Evolutionary conservation across 2,888 invertebrate species (phyloP).

Genomic region (Argynnis bischoffii): DNA sequence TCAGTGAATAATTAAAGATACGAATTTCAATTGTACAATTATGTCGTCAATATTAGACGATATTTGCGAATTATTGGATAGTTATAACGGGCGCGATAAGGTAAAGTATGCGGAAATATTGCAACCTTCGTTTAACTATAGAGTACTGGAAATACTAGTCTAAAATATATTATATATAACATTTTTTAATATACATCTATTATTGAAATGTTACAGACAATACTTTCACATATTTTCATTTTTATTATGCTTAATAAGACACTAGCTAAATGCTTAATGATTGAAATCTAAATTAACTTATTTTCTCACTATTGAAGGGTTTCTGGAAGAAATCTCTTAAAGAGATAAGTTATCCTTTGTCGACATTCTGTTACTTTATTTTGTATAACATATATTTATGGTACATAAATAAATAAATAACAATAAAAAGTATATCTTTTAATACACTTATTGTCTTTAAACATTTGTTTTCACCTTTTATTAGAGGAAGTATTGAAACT

Average conservation of each 20-base stretch:
- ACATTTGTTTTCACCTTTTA: background rate
- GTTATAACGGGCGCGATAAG: constrained; percentile 94
- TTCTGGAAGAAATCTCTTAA: too few relatives aligned
- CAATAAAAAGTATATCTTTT: too few relatives aligned
- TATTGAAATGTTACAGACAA: background rate
- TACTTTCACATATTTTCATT: background rate
- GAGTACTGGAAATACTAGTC: constrained; percentile 49
- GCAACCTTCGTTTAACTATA: constrained; percentile 59
- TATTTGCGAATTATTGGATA: constrained; percentile 88
- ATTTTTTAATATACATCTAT: constrained; percentile 20
- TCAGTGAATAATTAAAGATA: constrained; percentile 41
- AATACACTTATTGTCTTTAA: background rate
- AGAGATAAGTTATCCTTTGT: too few relatives aligned
- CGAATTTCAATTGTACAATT: constrained; percentile 32
- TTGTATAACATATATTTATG: too few relatives aligned
- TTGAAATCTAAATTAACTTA: too few relatives aligned
- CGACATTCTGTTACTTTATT: too few relatives aligned
- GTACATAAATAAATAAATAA: too few relatives aligned
- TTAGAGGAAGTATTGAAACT: background rate
- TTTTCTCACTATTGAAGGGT: too few relatives aligned
- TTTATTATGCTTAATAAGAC: background rate
- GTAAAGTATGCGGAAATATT: constrained; percentile 75
- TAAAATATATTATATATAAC: constrained; percentile 44
- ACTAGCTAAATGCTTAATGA: too few relatives aligned
- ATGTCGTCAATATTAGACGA: constrained; percentile 76